Conservation (phyloP, 2,888 invertebrate species). For the Bombylius discolor region DNA sequence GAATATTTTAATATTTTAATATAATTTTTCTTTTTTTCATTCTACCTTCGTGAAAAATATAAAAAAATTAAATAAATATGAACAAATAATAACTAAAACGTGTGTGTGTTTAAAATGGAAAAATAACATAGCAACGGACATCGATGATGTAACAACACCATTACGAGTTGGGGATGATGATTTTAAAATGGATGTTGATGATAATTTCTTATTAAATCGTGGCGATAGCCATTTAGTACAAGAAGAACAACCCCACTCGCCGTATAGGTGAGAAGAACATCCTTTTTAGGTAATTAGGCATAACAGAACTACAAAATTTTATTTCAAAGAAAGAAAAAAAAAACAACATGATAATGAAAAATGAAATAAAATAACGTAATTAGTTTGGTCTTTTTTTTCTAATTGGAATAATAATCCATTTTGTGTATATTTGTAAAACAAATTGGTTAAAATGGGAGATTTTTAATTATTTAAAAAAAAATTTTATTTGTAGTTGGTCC, state of each 20-base stretch:
- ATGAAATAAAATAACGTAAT: no score
- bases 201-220: slow-evolving; percentile 23
- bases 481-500: no score
- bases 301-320: slow-evolving; percentile 16
- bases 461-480: no score
- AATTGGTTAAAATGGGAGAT: no score
- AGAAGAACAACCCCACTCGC: slow-evolving; percentile 31
- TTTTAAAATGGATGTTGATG: slow-evolving; percentile 29
- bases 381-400: no score
- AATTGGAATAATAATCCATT: no score
- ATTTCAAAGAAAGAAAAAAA: slow-evolving; percentile 1
- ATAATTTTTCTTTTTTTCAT: no score
- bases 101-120: background rate
- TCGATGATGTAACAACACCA: slow-evolving; percentile 34
- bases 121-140: slow-evolving; percentile 21
- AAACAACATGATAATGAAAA: background rate
- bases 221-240: slow-evolving; percentile 27
- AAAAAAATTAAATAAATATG: background rate
- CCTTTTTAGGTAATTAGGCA: slow-evolving; percentile 26
- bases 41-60: no score
- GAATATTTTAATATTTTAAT: no score
- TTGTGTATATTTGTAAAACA: no score
- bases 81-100: background rate
- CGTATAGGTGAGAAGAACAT: slow-evolving; percentile 30
- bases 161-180: slow-evolving; percentile 31